These are phyloP conservation scores for Cryptoblepharus egeriae DNA, from an alignment of 2,797 vertebrate genomes.

Conservation along the genomic window DNA sequence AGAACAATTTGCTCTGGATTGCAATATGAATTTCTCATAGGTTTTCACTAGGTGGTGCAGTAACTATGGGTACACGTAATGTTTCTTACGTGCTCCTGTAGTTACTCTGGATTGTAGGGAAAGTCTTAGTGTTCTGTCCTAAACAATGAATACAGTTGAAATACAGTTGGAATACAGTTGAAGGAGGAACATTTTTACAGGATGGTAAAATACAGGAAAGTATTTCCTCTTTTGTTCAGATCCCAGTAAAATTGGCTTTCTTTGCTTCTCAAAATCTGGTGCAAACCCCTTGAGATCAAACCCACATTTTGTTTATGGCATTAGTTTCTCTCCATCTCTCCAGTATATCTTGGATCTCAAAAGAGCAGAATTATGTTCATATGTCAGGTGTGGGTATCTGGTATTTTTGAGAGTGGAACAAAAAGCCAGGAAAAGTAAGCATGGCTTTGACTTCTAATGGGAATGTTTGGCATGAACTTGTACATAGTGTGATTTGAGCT, in stretches of 20 bases:
- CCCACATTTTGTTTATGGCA: constrained; percentile 1
- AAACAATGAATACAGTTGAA: constrained; percentile 46
- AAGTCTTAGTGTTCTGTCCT: constrained; percentile 49
- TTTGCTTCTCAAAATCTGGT: constrained; percentile 33
- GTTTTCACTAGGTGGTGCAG: too few relatives aligned
- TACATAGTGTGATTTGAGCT: constrained; percentile 20
- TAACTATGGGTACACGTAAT: too few relatives aligned
- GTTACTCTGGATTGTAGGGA: too few relatives aligned
- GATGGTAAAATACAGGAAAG: too few relatives aligned
- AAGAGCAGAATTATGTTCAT: constrained; percentile 15
- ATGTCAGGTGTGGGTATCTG: neutral
- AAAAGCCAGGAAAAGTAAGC: constrained; percentile 43
- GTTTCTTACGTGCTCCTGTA: too few relatives aligned
- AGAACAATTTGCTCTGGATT: too few relatives aligned
- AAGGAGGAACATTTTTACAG: too few relatives aligned
- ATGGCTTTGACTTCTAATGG: constrained; percentile 50
- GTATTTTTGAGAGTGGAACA: constrained; percentile 17
- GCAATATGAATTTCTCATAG: too few relatives aligned
- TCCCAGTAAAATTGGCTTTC: constrained; percentile 23
- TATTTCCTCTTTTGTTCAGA: neutral
- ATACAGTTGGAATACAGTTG: constrained; percentile 55
- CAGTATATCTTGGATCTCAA: neutral
- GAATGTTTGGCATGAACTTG: constrained; percentile 29
- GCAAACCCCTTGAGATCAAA: neutral
- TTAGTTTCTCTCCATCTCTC: neutral